phyloP scores from a whole-genome alignment of 2,113 vertebrate species.

The Eudyptes chrysolophus region DNA sequence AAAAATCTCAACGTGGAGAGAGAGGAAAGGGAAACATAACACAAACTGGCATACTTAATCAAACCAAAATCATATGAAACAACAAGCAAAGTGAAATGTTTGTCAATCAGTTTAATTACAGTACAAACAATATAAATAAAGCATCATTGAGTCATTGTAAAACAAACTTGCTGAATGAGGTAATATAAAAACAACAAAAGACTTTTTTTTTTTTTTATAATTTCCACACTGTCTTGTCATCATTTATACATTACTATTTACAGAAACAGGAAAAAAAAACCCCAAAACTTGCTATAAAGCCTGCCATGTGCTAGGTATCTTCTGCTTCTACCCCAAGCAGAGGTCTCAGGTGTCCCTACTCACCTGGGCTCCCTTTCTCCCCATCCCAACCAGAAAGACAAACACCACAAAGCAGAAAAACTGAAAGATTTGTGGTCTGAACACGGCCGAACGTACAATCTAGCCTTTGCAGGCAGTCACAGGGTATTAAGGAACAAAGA shows the following conservation, averaged over 20 bases:
- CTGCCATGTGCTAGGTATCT: not conserved
- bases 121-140: conserved; percentile 89
- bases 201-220: not conserved
- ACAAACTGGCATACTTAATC: conserved; percentile 77
- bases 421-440: not conserved
- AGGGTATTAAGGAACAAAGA: not conserved
- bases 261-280: conserved; percentile 52
- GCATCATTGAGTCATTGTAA: conserved; percentile 70
- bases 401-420: not conserved
- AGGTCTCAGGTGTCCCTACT: not conserved
- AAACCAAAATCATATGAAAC: conserved; percentile 75
- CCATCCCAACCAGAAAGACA: not conserved
- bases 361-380: not conserved
- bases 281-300: not conserved
- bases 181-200: conserved; percentile 79
- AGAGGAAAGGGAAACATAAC: conserved; percentile 67
- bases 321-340: not conserved
- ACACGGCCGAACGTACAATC: rapidly evolving
- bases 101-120: conserved; percentile 77
- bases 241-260: conserved; percentile 79
- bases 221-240: conserved; percentile 32
- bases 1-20: conserved; percentile 67
- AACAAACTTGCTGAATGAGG: conserved; percentile 83
- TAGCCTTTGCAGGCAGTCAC: not conserved
- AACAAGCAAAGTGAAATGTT: conserved; percentile 74